Evolutionary conservation across 2,797 vertebrate genomes (phyloP), one percentile per base, ranked within the genome.

Genomic region (Salarias fasciatus): DNA sequence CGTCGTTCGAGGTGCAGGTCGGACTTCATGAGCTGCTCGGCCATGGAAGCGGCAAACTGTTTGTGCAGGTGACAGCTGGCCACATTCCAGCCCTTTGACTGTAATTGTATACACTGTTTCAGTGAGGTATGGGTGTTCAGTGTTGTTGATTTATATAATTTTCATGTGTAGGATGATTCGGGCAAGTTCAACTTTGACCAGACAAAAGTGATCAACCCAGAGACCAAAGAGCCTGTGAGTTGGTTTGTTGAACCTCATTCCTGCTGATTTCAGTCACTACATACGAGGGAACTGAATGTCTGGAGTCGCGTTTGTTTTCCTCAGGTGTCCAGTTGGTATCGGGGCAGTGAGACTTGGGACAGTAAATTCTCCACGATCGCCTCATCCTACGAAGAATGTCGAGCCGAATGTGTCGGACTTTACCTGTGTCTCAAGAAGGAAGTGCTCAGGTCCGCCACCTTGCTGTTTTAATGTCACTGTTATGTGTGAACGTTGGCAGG

Each of bases 321-420:
- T 6, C 35, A 98, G 96, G 91, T 98, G 61, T 91, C 90, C 61
- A 96, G 92, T 77, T 97, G 96, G 96, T 97, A 97, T 82, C 93
- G 70, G 15, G 93, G 93, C 0, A 95, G 91, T 0, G 96, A 98
- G 88, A 96, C 96, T 0, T 98, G 95, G 95, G 96, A 98, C 89
- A 95, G 96, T 86, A 97, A 95, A 77, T 97, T 98, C 84, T 94
- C 94, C 66, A 96, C 94, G 1, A 94, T 97, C 0, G 96, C 95
- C 2, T 96, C 95, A 0, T 91, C 94, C 40, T 98, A 97, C 0
- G 95, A 97, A 72, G 96, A 98, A 73, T 98, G 96, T 69, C 92
- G 96, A 0, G 96, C 96, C 0, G 96, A 97, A 83, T 95, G 95
- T 11, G 96, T 98, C 4, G 96, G 96, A 12, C 94, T 98, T 40